These are phyloP conservation scores for Drosophila virilis DNA, from an alignment of 1,140 invertebrate species.

Conservation along the genomic window DNA sequence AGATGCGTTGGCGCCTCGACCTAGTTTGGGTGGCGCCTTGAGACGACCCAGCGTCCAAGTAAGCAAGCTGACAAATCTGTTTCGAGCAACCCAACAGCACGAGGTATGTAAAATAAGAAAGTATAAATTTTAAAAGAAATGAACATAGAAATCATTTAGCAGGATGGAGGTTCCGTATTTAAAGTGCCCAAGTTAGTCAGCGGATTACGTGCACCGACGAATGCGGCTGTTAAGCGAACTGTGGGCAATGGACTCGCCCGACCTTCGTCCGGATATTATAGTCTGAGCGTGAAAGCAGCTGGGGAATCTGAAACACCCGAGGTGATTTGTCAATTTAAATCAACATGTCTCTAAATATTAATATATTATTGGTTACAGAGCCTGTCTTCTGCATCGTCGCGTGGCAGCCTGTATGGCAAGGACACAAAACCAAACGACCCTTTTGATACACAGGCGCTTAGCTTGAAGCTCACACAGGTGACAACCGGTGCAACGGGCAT, in stretches of 20 bases:
- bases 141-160: not conserved
- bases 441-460: slow-evolving; percentile 54
- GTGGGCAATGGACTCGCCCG: slow-evolving; percentile 68
- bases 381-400: slow-evolving; percentile 78
- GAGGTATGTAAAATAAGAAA: slow-evolving; percentile 36
- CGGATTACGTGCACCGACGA: slow-evolving; percentile 59
- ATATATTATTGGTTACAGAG: slow-evolving; percentile 47
- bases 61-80: slow-evolving; percentile 30
- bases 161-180: slow-evolving; percentile 63
- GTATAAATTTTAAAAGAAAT: too few relatives aligned
- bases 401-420: slow-evolving; percentile 72
- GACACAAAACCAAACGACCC: slow-evolving; percentile 40
- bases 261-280: slow-evolving; percentile 80
- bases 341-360: not conserved
- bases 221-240: slow-evolving; percentile 40
- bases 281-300: slow-evolving; percentile 60
- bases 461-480: slow-evolving; percentile 65
- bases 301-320: slow-evolving; percentile 63
- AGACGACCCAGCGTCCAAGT: slow-evolving; percentile 44
- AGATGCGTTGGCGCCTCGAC: slow-evolving; percentile 22
- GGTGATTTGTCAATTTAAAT: slow-evolving; percentile 19
- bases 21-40: slow-evolving; percentile 51
- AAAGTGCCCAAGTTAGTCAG: slow-evolving; percentile 74
- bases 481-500: slow-evolving; percentile 73
- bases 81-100: slow-evolving; percentile 27